Conservation (phyloP, 2,113 vertebrate genomes). For the Pedionomus torquatus region DNA sequence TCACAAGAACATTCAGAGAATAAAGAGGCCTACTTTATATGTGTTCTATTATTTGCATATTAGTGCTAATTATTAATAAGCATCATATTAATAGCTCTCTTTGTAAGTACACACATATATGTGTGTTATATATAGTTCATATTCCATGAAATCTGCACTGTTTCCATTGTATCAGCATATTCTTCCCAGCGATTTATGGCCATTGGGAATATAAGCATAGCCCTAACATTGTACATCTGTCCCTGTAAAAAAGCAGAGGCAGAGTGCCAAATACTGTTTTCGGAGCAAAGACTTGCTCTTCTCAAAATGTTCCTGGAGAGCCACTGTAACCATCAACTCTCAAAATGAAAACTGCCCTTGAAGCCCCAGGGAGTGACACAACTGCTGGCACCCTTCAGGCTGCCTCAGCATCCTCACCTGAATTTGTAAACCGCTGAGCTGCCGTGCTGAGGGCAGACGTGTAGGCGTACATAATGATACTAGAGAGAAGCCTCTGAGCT, state of each 20-base stretch:
- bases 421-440: not conserved
- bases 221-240: constrained; percentile 37
- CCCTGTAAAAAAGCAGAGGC: not conserved
- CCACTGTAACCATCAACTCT: not conserved
- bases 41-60: not conserved
- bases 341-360: not conserved
- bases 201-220: constrained; percentile 1
- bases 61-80: not conserved
- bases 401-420: not conserved
- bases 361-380: not conserved
- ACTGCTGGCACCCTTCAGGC: not conserved
- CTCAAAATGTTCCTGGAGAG: not conserved
- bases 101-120: not conserved
- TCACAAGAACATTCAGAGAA: not conserved
- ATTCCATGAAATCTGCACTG: not conserved
- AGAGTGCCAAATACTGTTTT: not conserved
- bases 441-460: not conserved
- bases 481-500: not conserved
- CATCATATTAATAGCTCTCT: not conserved
- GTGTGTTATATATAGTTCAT: not conserved
- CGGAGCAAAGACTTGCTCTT: not conserved
- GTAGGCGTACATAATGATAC: not conserved
- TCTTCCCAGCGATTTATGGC: constrained; percentile 15
- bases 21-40: not conserved
- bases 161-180: constrained; percentile 47